These are phyloP conservation scores for Columba guinea DNA, from an alignment of 2,797 vertebrate genomes.

Conservation along the genomic window DNA sequence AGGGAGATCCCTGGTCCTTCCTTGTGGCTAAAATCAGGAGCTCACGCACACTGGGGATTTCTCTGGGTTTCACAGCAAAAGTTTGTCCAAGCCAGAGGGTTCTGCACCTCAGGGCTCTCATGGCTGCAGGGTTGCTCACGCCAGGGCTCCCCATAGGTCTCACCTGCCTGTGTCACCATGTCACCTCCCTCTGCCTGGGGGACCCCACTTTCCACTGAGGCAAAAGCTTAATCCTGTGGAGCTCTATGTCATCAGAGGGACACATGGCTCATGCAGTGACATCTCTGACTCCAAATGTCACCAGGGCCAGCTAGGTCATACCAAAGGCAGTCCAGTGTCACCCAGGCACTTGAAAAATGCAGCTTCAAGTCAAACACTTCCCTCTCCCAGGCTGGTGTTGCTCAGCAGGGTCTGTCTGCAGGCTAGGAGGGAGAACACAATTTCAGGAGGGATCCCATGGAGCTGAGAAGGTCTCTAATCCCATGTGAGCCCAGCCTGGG, in stretches of 20 bases:
- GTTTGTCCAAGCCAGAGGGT: neutral
- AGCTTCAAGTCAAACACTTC: neutral
- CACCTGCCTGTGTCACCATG: neutral
- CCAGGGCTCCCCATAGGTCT: neutral
- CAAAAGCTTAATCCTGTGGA: neutral
- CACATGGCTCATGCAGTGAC: rapidly evolving
- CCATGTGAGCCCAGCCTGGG: rapidly evolving
- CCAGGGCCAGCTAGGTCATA: neutral
- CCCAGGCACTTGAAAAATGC: neutral
- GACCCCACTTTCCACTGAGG: rapidly evolving
- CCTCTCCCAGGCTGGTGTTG: neutral
- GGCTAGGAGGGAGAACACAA: neutral
- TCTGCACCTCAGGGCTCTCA: neutral
- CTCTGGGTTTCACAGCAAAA: neutral
- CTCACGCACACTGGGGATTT: neutral
- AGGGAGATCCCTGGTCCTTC: neutral
- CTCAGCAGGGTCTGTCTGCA: neutral
- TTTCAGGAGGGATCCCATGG: neutral
- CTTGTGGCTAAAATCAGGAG: rapidly evolving
- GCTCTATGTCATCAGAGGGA: neutral
- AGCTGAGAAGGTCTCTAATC: neutral
- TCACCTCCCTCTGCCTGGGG: neutral
- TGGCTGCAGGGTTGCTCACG: rapidly evolving
- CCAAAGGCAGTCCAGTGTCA: neutral
- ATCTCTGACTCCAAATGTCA: neutral